phyloP scores from a whole-genome alignment of 2,797 vertebrate genomes.

The Decapterus maruadsi region DNA sequence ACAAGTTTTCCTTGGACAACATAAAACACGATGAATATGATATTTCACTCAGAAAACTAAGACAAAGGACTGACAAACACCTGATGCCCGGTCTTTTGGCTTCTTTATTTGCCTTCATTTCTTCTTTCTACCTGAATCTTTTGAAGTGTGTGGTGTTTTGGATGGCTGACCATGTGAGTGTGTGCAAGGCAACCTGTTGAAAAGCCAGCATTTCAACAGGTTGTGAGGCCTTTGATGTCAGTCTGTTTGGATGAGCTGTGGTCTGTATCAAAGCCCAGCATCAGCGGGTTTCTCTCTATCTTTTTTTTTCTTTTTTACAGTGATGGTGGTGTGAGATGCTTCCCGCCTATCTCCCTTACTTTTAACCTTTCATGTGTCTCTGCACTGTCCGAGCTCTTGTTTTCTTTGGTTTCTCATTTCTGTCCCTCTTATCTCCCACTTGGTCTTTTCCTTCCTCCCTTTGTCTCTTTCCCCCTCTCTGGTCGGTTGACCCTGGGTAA shows the following conservation, averaged over 20 bases:
- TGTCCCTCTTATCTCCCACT: background rate
- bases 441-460: background rate
- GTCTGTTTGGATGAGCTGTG: slow-evolving; percentile 20
- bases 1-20: too few relatives aligned
- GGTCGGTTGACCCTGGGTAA: slow-evolving; percentile 42
- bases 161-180: slow-evolving; percentile 7
- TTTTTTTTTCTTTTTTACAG: background rate
- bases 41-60: too few relatives aligned
- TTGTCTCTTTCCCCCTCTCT: background rate
- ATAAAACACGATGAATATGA: too few relatives aligned
- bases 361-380: background rate
- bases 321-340: background rate
- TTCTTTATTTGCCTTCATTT: background rate
- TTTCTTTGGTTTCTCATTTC: slow-evolving; percentile 3
- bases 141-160: background rate
- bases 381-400: background rate
- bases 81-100: background rate
- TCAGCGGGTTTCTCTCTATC: background rate
- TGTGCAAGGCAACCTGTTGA: background rate
- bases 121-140: background rate
- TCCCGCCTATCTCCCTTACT: background rate
- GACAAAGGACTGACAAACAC: background rate
- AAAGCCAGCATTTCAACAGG: slow-evolving; percentile 30
- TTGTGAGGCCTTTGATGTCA: slow-evolving; percentile 37
- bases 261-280: slow-evolving; percentile 27